Evolutionary conservation across 2,888 invertebrate genomes (phyloP).

Genomic region (Drosophila paucipuncta): DNA sequence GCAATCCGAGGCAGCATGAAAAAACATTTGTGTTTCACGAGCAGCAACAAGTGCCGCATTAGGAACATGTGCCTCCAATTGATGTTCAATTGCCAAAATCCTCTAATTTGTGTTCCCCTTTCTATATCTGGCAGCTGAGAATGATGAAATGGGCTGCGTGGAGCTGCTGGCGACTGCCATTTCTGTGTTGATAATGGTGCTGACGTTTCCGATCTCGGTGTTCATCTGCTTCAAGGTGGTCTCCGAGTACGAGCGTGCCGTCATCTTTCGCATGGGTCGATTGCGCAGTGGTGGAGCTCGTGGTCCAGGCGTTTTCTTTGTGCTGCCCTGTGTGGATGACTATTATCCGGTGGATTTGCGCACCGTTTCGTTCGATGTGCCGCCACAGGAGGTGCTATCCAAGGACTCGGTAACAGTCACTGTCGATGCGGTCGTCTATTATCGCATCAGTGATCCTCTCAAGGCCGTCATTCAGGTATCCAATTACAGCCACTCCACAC

Average conservation of each 20-base stretch:
- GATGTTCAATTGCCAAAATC: conserved; percentile 43
- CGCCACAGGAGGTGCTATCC: conserved; percentile 97
- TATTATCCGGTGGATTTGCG: conserved; percentile 97
- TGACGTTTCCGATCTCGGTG: conserved; percentile 93
- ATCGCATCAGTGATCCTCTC: conserved; percentile 92
- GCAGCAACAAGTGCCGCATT: conserved; percentile 47
- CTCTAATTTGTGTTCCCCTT: background rate
- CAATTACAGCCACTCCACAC: conserved; percentile 93
- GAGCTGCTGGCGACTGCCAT: conserved; percentile 91
- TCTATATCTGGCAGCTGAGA: conserved; percentile 85
- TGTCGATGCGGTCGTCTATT: conserved; percentile 96
- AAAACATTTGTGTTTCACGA: conserved; percentile 15
- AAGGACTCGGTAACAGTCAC: conserved; percentile 97
- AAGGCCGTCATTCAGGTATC: conserved; percentile 91
- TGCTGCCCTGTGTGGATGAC: conserved; percentile 96
- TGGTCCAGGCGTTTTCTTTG: conserved; percentile 96
- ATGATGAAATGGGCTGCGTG: conserved; percentile 89
- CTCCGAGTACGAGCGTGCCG: conserved; percentile 94
- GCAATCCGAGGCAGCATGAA: conserved; percentile 29
- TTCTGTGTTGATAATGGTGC: conserved; percentile 90
- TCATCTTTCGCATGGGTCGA: conserved; percentile 95
- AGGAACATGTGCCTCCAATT: conserved; percentile 41
- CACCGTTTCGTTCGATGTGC: conserved; percentile 97
- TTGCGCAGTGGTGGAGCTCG: conserved; percentile 86
- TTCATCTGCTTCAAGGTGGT: conserved; percentile 95